These are phyloP conservation scores for Barnardius zonarius DNA, from an alignment of 2,113 vertebrate species.

Conservation along the genomic window DNA sequence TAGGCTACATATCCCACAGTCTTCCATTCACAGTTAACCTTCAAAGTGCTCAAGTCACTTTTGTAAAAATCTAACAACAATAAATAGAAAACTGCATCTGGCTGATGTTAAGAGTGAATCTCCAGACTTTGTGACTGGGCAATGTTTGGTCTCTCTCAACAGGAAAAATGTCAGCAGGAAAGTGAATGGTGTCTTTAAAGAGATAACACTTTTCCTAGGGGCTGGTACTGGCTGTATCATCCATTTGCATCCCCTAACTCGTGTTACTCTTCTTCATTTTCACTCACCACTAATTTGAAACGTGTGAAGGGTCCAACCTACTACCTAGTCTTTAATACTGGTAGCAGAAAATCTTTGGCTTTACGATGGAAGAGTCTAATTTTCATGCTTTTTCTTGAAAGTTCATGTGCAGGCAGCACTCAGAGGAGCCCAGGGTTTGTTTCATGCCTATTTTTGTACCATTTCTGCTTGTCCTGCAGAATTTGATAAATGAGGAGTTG, in stretches of 20 bases:
- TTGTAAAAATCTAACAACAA: neutral
- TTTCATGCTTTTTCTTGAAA: neutral
- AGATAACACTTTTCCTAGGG: neutral
- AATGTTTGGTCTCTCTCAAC: neutral
- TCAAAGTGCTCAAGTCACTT: neutral
- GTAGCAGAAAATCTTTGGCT: neutral
- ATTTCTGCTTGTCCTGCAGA: neutral
- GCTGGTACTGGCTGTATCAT: neutral
- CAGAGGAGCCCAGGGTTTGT: neutral
- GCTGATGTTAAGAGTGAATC: neutral
- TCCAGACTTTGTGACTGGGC: neutral
- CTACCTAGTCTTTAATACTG: neutral
- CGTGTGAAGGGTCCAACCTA: neutral
- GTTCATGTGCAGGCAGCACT: neutral
- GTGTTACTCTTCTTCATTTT: neutral
- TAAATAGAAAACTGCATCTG: neutral
- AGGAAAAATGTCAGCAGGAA: neutral
- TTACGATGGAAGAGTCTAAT: neutral
- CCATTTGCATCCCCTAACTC: neutral
- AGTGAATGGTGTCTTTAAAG: neutral
- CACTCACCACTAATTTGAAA: neutral
- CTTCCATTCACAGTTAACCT: neutral
- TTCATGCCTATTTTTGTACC: neutral
- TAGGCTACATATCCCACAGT: neutral
- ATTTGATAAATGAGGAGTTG: conserved; percentile 16